Percentiles rank a stretch among this genome's conserved stretches.
Conservation (phyloP, 2,113 vertebrate genomes). For the Centropus unirufus region DNA sequence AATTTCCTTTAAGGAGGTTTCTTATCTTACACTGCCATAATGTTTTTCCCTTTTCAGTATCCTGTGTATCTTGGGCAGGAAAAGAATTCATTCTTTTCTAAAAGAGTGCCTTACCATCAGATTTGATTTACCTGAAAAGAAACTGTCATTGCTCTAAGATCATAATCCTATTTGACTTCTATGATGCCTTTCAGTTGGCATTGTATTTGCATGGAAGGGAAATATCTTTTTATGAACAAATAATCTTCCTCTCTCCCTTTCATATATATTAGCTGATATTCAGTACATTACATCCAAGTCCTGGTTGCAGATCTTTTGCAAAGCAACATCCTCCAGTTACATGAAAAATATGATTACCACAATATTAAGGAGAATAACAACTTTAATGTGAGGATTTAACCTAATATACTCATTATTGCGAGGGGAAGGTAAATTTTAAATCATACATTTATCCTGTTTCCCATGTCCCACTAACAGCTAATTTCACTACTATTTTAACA, state of each 20-base stretch:
- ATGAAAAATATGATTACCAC: background rate
- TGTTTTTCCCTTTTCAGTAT: background rate
- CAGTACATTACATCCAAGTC: background rate
- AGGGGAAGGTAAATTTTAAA: background rate
- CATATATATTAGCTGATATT: background rate
- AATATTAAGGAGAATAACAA: background rate
- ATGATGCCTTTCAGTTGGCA: background rate
- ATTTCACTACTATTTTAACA: background rate
- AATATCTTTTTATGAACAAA: background rate
- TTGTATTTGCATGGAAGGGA: background rate
- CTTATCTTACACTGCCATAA: background rate
- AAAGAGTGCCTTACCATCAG: background rate
- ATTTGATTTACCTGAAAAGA: constrained; percentile 5
- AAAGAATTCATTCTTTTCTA: background rate
- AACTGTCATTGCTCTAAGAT: background rate
- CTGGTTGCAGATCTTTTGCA: background rate
- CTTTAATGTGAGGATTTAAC: background rate
- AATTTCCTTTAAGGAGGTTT: background rate
- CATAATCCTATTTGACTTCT: background rate
- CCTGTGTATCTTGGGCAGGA: background rate
- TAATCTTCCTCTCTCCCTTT: background rate
- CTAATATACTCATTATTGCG: background rate
- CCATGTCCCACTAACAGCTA: background rate
- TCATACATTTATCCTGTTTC: background rate
- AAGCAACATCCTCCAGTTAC: background rate